Percentiles rank a stretch among this genome's conserved stretches.
phyloP scores from a whole-genome alignment of 92 coral and sea anemone genomes.

The Parazoanthus swiftii region DNA sequence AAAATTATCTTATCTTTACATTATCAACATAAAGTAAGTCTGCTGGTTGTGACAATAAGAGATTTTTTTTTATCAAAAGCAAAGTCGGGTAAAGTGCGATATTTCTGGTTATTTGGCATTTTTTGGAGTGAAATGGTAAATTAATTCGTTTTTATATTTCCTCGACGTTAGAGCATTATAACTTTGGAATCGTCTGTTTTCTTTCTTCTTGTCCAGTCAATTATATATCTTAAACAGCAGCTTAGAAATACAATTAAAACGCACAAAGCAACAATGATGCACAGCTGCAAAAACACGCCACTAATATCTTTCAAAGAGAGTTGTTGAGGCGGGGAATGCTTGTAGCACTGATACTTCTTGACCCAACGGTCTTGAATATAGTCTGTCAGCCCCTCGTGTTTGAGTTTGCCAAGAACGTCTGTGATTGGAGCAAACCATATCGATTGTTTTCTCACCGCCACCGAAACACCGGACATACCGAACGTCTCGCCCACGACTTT shows the following conservation, averaged over 20 bases:
- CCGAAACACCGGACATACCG: slow-evolving; percentile 83
- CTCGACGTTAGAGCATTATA: neutral
- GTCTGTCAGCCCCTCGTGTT: slow-evolving; percentile 76
- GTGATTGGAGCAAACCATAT: slow-evolving; percentile 65
- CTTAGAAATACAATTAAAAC: slow-evolving; percentile 48
- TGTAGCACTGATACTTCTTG: slow-evolving; percentile 58
- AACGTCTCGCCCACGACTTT: slow-evolving; percentile 82
- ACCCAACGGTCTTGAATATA: slow-evolving; percentile 77
- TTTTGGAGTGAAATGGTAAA: too few species aligned
- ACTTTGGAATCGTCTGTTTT: neutral
- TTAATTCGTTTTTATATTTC: neutral
- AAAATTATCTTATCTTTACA: too few species aligned
- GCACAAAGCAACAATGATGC: slow-evolving; percentile 67
- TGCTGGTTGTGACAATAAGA: too few species aligned
- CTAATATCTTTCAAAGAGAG: slow-evolving; percentile 70
- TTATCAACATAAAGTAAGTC: too few species aligned
- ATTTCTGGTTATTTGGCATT: too few species aligned
- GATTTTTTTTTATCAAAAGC: too few species aligned
- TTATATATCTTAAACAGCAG: neutral
- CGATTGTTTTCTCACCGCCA: slow-evolving; percentile 69
- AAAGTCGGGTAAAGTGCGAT: too few species aligned
- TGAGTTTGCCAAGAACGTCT: slow-evolving; percentile 61
- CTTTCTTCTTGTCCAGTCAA: neutral
- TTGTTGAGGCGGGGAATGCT: slow-evolving; percentile 73
- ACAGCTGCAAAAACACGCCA: slow-evolving; percentile 78